A percentile compares a stretch with the other conserved stretches of the same genome.
Evolutionary conservation across 2,888 invertebrate species (phyloP).

Genomic region (Acrocyrtus sp.): DNA sequence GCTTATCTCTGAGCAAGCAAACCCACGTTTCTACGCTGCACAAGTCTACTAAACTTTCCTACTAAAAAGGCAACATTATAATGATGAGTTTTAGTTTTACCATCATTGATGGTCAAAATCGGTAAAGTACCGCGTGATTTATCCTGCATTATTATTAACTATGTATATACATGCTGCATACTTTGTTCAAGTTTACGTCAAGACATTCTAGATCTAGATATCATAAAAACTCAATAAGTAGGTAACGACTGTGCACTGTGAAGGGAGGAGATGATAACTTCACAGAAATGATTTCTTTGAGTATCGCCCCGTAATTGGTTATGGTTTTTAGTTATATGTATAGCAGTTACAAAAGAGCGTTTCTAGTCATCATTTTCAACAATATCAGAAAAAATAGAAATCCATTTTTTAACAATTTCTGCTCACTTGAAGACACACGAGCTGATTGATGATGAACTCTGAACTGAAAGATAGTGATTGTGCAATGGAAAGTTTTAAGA

Average conservation of each 20-base stretch:
- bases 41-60: neutral
- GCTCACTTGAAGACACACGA: conserved; percentile 1
- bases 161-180: neutral
- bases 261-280: neutral
- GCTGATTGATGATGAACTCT: neutral
- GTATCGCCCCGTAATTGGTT: neutral
- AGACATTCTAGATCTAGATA: neutral
- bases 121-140: conserved; percentile 35
- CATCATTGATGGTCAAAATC: conserved; percentile 16
- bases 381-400: neutral
- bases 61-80: neutral
- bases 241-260: conserved; percentile 11
- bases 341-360: neutral
- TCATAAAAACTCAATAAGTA: neutral
- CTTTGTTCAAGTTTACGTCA: neutral
- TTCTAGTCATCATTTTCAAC: neutral
- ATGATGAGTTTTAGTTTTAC: neutral
- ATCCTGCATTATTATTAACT: conserved; percentile 3
- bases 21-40: neutral
- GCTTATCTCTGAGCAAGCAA: conserved; percentile 6
- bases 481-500: conserved; percentile 45
- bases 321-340: too few species aligned
- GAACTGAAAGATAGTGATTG: conserved; percentile 15
- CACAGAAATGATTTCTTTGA: neutral
- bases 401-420: neutral